phyloP scores from a whole-genome alignment of 2,888 invertebrate genomes.

The Tetropium fuscum region DNA sequence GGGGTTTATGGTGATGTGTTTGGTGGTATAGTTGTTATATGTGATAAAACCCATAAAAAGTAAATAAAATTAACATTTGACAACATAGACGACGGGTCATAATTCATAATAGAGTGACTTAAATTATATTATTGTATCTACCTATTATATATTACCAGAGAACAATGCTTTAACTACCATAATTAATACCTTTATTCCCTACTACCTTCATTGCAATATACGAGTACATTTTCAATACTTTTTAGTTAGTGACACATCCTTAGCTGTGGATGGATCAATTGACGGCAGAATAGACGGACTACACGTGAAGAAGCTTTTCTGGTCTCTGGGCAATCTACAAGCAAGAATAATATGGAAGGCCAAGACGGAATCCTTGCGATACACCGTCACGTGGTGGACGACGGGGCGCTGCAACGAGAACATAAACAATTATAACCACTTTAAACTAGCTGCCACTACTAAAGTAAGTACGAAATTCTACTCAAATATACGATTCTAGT shows the following conservation, averaged over 20 bases:
- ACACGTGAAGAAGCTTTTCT: constrained; percentile 58
- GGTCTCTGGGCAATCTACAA: constrained; percentile 58
- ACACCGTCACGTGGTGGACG: constrained; percentile 62
- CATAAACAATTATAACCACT: constrained; percentile 61
- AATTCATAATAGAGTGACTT: too few relatives aligned
- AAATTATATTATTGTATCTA: too few relatives aligned
- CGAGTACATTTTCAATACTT: too few relatives aligned
- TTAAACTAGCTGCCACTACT: constrained; percentile 69
- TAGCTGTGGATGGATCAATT: constrained; percentile 16
- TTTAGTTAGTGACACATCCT: constrained; percentile 28
- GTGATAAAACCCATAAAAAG: too few relatives aligned
- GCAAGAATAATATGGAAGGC: constrained; percentile 61
- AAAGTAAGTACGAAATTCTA: constrained; percentile 64
- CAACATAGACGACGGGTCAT: too few relatives aligned
- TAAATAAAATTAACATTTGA: too few relatives aligned
- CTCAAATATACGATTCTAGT: background rate
- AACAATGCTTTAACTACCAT: too few relatives aligned
- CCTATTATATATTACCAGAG: too few relatives aligned
- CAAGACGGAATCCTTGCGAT: constrained; percentile 48
- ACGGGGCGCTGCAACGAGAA: constrained; percentile 61
- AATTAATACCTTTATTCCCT: too few relatives aligned
- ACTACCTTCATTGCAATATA: too few relatives aligned
- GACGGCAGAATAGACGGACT: constrained; percentile 56
- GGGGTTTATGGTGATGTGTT: too few relatives aligned
- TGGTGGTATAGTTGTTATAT: too few relatives aligned